A percentile compares a stretch with the other conserved stretches of the same genome.
These are phyloP conservation scores for Aporrectodea caliginosa DNA, from an alignment of 1,140 invertebrate genomes.

Conservation along the genomic window DNA sequence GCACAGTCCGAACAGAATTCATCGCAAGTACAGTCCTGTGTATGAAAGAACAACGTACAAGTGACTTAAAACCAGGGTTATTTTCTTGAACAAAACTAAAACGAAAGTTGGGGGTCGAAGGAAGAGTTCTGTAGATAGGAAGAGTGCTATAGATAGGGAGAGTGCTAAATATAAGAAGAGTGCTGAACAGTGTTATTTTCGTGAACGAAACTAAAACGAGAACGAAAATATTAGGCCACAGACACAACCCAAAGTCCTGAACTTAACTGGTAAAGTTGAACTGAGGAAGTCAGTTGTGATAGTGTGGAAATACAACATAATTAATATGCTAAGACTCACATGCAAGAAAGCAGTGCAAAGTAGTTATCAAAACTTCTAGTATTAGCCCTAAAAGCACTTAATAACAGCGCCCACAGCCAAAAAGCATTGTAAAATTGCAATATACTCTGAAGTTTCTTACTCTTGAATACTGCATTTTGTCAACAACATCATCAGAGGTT, in stretches of 20 bases:
- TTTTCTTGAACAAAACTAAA: too few species aligned
- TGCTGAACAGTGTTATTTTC: too few species aligned
- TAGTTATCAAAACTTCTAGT: too few species aligned
- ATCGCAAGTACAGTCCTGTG: constrained; percentile 89
- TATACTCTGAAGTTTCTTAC: constrained; percentile 57
- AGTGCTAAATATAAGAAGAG: too few species aligned
- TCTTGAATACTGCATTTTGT: constrained; percentile 74
- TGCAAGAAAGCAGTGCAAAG: too few species aligned
- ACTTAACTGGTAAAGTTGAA: background rate
- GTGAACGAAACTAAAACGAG: too few species aligned
- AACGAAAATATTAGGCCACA: background rate
- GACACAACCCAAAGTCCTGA: background rate
- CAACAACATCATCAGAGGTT: constrained; percentile 82
- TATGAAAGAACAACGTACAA: too few species aligned
- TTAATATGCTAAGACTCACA: background rate
- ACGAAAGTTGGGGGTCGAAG: too few species aligned
- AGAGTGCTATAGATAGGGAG: too few species aligned
- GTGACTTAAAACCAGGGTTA: too few species aligned
- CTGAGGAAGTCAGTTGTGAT: background rate
- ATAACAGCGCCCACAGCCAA: background rate
- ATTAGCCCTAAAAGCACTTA: too few species aligned
- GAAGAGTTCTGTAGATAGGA: too few species aligned
- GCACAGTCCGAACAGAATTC: constrained; percentile 97
- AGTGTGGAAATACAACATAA: background rate
- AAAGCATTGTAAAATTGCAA: background rate